These are phyloP conservation scores for Hippocampus kuda DNA, from an alignment of 2,797 vertebrate genomes.

Conservation along the genomic window DNA sequence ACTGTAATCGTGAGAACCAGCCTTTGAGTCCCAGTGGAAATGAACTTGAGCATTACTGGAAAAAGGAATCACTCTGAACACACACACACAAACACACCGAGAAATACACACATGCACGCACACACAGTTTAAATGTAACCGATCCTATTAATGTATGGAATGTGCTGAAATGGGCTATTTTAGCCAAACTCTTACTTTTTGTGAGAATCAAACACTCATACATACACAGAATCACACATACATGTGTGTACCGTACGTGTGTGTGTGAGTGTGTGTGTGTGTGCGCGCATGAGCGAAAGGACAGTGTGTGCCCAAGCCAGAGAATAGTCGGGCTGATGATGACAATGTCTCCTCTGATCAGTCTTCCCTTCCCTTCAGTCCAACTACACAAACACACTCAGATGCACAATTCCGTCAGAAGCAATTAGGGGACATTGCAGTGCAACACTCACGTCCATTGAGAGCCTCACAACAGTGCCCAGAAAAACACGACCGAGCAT, in stretches of 20 bases:
- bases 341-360: constrained; percentile 40
- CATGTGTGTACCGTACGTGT: not conserved
- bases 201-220: constrained; percentile 3
- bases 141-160: constrained; percentile 47
- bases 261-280: not conserved
- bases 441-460: constrained; percentile 35
- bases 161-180: constrained; percentile 29
- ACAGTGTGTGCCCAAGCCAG: constrained; percentile 4
- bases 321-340: constrained; percentile 12
- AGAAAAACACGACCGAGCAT: constrained; percentile 16
- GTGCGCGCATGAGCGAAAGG: constrained; percentile 4
- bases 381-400: constrained; percentile 41
- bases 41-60: constrained; percentile 44
- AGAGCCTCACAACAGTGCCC: constrained; percentile 25
- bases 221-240: constrained; percentile 2
- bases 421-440: constrained; percentile 43
- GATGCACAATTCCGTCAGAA: constrained; percentile 45
- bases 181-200: not conserved
- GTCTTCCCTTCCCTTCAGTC: constrained; percentile 30
- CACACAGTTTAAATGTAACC: constrained; percentile 28
- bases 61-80: constrained; percentile 26
- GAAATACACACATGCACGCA: constrained; percentile 16
- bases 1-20: constrained; percentile 39
- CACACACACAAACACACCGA: constrained; percentile 14
- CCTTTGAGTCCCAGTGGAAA: constrained; percentile 40